Percentiles rank a stretch among this genome's conserved stretches.
phyloP scores from a whole-genome alignment of 2,888 invertebrate genomes.

The Meteorus cinctellus region DNA sequence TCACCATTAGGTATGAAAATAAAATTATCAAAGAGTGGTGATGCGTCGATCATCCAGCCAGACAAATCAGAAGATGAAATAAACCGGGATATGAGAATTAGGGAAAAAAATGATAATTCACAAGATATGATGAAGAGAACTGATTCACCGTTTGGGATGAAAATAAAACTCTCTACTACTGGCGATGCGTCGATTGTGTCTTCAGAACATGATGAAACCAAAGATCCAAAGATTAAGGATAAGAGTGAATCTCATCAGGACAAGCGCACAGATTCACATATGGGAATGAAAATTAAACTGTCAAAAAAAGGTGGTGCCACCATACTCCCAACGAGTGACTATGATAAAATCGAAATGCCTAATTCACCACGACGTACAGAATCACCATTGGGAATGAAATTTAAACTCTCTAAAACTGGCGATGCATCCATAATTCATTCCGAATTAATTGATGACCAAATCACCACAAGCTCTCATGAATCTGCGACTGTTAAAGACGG shows the following conservation, averaged over 20 bases:
- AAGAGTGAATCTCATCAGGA: slow-evolving; percentile 52
- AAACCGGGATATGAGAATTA: not conserved
- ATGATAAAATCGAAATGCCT: slow-evolving; percentile 56
- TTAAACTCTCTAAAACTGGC: slow-evolving; percentile 63
- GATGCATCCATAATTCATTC: slow-evolving; percentile 66
- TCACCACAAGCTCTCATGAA: slow-evolving; percentile 3
- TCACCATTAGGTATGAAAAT: slow-evolving; percentile 67
- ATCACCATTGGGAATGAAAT: slow-evolving; percentile 55
- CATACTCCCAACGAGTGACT: slow-evolving; percentile 56
- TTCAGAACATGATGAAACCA: slow-evolving; percentile 41
- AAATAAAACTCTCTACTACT: slow-evolving; percentile 64
- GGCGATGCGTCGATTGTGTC: slow-evolving; percentile 55
- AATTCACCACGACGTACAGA: slow-evolving; percentile 56
- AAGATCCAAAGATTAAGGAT: slow-evolving; percentile 9
- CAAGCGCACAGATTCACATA: slow-evolving; percentile 45
- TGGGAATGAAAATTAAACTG: slow-evolving; percentile 68
- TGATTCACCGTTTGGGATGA: slow-evolving; percentile 66
- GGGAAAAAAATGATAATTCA: slow-evolving; percentile 12
- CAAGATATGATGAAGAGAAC: slow-evolving; percentile 54
- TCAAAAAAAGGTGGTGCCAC: slow-evolving; percentile 67
- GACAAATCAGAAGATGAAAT: slow-evolving; percentile 52
- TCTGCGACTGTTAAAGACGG: slow-evolving; percentile 46
- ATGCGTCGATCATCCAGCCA: slow-evolving; percentile 63
- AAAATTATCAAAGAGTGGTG: slow-evolving; percentile 66
- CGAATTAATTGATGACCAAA: slow-evolving; percentile 58